Base-by-base conservation (phyloP, 1,140 invertebrate species). In the Drosophila gunungcola region DNA sequence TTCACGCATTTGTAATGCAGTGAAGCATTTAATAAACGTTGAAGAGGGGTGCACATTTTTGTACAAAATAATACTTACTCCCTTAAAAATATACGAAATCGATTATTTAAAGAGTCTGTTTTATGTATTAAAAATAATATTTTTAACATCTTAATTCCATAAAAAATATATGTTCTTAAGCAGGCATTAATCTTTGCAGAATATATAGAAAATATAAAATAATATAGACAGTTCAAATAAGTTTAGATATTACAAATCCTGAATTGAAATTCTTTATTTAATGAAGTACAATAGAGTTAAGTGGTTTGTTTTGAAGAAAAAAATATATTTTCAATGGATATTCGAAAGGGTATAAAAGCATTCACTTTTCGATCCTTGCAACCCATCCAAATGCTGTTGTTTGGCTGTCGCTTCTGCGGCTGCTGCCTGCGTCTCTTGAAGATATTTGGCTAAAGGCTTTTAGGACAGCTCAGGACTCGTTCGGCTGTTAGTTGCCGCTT, bases 391-490 rank as follows among this genome's bases (percentile, higher is more conserved):
- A n/a, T 65, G 43, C n/a, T 34, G 63, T 64, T 64, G 61, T 42
- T 64, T 61, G 55, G 34, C 43, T 61, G 43, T 34, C 34, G 55
- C 21, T 46, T 16, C 25, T 67, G 77, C 41, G 65, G 52, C 69
- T 72, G 62, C 63, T 45, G 32, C 29, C 54, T 38, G 51, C 75
- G 62, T 82, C 84, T 89, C 75, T 86, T 83, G 51, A 86, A 86
- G 83, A 86, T 86, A 86, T 86, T 86, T 88, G 79, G 83, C 83
- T 83, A 86, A 86, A 86, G 84, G 83, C 83, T 88, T 86, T 86
- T 86, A 86, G 83, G 79, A 80, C 83, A 76, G 83, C 79, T 49
- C 68, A 72, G 68, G 68, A 70, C 68, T 72, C 64, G 51, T 72
- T 72, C 36, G 83, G 67, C 72, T 57, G 78, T 86, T 86, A 86